phyloP scores from a whole-genome alignment of 2,113 vertebrate species.

The Brachionichthys hirsutus region DNA sequence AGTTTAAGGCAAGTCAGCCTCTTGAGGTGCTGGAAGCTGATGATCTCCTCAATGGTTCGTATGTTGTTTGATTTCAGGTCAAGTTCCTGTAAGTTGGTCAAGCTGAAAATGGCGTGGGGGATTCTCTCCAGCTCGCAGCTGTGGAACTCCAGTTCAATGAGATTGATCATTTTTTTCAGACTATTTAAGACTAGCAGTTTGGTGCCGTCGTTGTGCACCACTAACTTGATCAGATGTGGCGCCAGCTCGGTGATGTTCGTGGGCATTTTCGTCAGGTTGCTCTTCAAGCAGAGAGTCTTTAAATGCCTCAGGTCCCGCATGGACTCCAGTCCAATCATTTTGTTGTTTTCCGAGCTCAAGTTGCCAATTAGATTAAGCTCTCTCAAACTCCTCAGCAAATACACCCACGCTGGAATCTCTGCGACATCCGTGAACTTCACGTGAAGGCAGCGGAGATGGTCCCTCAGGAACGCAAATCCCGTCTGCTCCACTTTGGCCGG shows the following conservation, averaged over 20 bases:
- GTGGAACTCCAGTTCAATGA: conserved; percentile 90
- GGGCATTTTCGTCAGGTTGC: conserved; percentile 96
- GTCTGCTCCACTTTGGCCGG: conserved; percentile 96
- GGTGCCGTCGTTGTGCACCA: conserved; percentile 96
- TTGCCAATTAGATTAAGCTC: conserved; percentile 91
- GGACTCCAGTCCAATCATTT: conserved; percentile 96
- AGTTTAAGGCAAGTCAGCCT: conserved; percentile 93
- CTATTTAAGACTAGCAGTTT: conserved; percentile 93
- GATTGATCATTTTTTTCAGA: conserved; percentile 96
- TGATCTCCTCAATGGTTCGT: conserved; percentile 94
- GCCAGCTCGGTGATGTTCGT: conserved; percentile 95
- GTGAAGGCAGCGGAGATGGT: conserved; percentile 93
- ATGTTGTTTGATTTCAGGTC: conserved; percentile 95
- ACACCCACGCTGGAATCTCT: conserved; percentile 95
- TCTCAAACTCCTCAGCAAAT: conserved; percentile 89
- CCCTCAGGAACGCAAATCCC: conserved; percentile 92
- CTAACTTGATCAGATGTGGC: conserved; percentile 88
- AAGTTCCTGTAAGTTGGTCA: conserved; percentile 93
- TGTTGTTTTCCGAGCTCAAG: conserved; percentile 97
- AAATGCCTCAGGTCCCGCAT: conserved; percentile 91
- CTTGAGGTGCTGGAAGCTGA: conserved; percentile 96
- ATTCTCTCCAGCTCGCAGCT: conserved; percentile 95
- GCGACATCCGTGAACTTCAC: conserved; percentile 96
- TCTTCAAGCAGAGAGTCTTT: conserved; percentile 90
- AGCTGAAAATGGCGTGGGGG: conserved; percentile 94